phyloP scores from a whole-genome alignment of 2,113 vertebrate species.

The Drymodes brunneopygia region DNA sequence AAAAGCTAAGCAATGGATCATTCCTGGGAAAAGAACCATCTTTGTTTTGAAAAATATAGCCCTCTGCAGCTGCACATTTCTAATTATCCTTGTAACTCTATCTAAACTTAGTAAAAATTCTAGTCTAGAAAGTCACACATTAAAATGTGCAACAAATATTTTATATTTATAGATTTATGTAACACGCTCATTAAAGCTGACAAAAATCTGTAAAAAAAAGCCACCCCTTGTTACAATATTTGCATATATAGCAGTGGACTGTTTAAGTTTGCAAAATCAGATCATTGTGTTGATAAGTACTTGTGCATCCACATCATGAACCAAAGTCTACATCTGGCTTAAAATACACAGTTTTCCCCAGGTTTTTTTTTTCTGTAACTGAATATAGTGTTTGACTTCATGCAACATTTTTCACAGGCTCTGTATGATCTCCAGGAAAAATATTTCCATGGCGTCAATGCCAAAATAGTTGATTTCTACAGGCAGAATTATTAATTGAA shows the following conservation, averaged over 20 bases:
- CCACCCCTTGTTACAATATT: neutral
- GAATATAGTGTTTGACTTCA: neutral
- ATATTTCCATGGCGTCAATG: neutral
- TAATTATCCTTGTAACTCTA: neutral
- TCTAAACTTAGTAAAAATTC: neutral
- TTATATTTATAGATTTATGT: neutral
- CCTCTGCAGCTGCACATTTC: neutral
- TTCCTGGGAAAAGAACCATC: neutral
- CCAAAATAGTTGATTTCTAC: neutral
- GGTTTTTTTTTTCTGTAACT: neutral
- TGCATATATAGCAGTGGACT: neutral
- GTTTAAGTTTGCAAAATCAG: neutral
- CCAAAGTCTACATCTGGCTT: neutral
- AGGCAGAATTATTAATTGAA: neutral
- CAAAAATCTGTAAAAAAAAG: neutral
- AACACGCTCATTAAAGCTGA: neutral
- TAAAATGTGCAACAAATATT: neutral
- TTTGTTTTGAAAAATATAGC: neutral
- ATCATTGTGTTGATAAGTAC: neutral
- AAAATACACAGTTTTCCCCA: neutral
- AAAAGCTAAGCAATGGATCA: neutral
- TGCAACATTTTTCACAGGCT: neutral
- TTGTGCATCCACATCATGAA: neutral
- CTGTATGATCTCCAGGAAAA: neutral
- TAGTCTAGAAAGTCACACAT: neutral